Conservation (phyloP, 2,888 invertebrate genomes). For the Rhingia campestris region DNA sequence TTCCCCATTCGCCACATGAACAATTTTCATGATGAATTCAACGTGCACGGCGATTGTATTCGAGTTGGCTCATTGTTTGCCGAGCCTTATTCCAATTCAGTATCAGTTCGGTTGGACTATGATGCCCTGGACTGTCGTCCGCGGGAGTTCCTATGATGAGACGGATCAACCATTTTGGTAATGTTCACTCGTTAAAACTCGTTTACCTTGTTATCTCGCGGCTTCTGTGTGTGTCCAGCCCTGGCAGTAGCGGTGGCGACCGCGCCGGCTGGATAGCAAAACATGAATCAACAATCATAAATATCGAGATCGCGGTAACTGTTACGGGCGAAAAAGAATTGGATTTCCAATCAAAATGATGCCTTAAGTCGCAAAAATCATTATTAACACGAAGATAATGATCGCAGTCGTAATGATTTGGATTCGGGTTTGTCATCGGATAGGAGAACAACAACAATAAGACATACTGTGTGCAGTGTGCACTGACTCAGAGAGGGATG, state of each 20-base stretch:
- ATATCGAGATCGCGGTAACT: slow-evolving; percentile 56
- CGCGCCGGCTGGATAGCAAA: slow-evolving; percentile 16
- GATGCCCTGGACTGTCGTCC: slow-evolving; percentile 41
- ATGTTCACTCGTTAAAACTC: slow-evolving; percentile 76
- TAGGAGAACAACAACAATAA: background rate
- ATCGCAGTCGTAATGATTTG: slow-evolving; percentile 50
- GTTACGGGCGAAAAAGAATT: slow-evolving; percentile 39
- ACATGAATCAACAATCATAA: slow-evolving; percentile 64
- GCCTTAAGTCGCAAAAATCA: slow-evolving; percentile 44
- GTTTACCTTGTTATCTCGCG: slow-evolving; percentile 75
- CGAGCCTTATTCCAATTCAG: slow-evolving; percentile 15
- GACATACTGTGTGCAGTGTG: slow-evolving; percentile 8
- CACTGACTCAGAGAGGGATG: slow-evolving; percentile 18
- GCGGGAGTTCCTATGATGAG: slow-evolving; percentile 61
- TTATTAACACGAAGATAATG: slow-evolving; percentile 57
- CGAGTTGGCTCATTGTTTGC: slow-evolving; percentile 44
- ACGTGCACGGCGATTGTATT: slow-evolving; percentile 49
- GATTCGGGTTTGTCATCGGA: background rate
- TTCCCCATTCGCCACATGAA: slow-evolving; percentile 17
- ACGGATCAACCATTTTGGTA: slow-evolving; percentile 76
- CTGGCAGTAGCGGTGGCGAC: slow-evolving; percentile 1
- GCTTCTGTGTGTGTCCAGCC: slow-evolving; percentile 17
- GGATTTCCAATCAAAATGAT: slow-evolving; percentile 51
- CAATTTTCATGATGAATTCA: slow-evolving; percentile 60
- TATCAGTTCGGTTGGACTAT: slow-evolving; percentile 41